Evolutionary conservation across 2,113 vertebrate species (phyloP).

Genomic region (Neotragus moschatus): DNA sequence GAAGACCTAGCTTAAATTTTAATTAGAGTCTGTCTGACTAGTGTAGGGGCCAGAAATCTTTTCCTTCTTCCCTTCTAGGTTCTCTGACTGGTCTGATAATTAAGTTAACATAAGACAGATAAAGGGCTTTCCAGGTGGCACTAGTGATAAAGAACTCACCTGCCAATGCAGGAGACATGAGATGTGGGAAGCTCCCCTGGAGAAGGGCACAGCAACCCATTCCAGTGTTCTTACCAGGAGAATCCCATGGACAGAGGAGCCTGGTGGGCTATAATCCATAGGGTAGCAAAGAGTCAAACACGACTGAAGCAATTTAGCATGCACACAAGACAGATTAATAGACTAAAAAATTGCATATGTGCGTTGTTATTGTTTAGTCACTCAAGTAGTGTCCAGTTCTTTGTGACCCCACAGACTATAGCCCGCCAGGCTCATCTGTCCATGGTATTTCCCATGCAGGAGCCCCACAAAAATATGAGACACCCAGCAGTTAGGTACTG

Average conservation of each 20-base stretch:
- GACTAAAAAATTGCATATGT: neutral
- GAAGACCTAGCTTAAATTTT: constrained; percentile 10
- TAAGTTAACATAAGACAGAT: neutral
- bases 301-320: neutral
- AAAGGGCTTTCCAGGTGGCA: neutral
- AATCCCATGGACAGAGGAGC: neutral
- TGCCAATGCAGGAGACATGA: neutral
- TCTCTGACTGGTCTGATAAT: neutral
- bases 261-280: neutral
- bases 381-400: neutral
- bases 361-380: neutral
- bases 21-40: neutral
- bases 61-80: neutral
- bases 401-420: neutral
- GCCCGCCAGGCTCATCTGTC: neutral
- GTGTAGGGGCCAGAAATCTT: neutral
- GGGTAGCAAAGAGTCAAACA: neutral
- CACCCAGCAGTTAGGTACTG: neutral
- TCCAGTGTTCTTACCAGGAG: neutral
- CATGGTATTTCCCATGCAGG: neutral
- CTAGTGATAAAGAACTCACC: neutral
- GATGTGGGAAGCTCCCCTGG: neutral
- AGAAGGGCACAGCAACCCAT: neutral
- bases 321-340: neutral
- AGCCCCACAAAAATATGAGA: neutral